Conservation (phyloP, 2,113 vertebrate genomes). For the Nymphicus hollandicus region DNA sequence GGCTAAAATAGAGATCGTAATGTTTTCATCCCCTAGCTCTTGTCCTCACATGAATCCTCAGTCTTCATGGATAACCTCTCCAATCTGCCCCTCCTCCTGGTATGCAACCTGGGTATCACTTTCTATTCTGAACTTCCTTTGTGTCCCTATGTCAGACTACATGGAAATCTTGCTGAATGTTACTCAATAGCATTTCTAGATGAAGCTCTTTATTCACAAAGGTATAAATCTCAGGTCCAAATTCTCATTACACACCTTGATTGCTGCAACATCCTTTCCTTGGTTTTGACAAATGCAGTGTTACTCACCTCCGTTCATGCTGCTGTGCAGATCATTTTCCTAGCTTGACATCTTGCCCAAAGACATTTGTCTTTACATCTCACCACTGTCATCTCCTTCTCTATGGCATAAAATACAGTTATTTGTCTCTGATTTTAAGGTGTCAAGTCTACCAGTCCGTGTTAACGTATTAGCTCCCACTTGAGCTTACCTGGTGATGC, state of each 20-base stretch:
- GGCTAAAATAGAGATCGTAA: not conserved
- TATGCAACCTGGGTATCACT: not conserved
- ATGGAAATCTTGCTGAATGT: not conserved
- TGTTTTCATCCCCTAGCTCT: not conserved
- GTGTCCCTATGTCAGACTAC: not conserved
- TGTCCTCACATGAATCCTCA: not conserved
- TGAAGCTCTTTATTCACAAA: not conserved
- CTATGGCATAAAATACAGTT: not conserved
- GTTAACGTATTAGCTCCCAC: not conserved
- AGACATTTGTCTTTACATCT: constrained; percentile 10
- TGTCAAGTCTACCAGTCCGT: not conserved
- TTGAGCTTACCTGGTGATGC: not conserved
- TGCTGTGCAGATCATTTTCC: not conserved
- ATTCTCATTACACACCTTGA: not conserved
- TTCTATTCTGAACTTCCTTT: not conserved
- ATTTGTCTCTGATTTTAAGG: not conserved
- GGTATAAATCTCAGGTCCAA: not conserved
- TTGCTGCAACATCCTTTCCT: not conserved
- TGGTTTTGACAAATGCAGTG: not conserved
- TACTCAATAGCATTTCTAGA: not conserved
- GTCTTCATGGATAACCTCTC: not conserved
- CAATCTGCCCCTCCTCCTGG: not conserved
- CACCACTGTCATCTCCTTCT: not conserved
- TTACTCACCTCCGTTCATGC: not conserved
- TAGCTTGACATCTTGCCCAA: not conserved